Evolutionary conservation across 2,888 invertebrate genomes (phyloP).

Genomic region (Athetis lepigone): DNA sequence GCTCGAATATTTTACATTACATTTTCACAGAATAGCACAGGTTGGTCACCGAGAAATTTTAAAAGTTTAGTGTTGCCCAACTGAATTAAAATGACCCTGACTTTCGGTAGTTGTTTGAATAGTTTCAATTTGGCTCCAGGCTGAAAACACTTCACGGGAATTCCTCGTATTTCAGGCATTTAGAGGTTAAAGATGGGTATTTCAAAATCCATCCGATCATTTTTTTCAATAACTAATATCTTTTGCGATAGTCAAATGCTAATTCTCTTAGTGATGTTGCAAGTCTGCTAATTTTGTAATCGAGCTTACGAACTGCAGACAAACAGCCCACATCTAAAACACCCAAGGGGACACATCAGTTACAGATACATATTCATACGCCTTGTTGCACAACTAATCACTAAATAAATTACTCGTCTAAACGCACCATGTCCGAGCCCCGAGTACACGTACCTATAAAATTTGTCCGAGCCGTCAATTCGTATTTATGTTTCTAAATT

Average conservation of each 20-base stretch:
- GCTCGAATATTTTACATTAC: no score
- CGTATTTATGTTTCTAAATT: constrained; percentile 75
- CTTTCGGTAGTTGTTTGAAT: no score
- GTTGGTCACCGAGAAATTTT: no score
- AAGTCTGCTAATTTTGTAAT: background rate
- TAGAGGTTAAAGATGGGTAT: no score
- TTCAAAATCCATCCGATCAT: no score
- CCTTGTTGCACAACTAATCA: constrained; percentile 51
- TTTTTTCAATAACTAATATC: background rate
- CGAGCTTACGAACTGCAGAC: background rate
- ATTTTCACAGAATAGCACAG: no score
- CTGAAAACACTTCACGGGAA: no score
- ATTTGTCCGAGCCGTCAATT: constrained; percentile 76
- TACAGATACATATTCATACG: constrained; percentile 29
- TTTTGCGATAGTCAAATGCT: background rate
- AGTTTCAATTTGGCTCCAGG: background rate
- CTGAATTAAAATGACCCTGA: no score
- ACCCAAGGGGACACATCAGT: constrained; percentile 11
- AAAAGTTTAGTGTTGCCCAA: no score
- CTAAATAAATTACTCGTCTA: constrained; percentile 53
- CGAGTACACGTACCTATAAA: constrained; percentile 49
- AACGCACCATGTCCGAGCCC: constrained; percentile 35
- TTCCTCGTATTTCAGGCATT: background rate
- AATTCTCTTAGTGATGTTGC: background rate
- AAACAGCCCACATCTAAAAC: constrained; percentile 7